phyloP scores from a whole-genome alignment of 1,140 invertebrate genomes.

The Aleiodes sp. region DNA sequence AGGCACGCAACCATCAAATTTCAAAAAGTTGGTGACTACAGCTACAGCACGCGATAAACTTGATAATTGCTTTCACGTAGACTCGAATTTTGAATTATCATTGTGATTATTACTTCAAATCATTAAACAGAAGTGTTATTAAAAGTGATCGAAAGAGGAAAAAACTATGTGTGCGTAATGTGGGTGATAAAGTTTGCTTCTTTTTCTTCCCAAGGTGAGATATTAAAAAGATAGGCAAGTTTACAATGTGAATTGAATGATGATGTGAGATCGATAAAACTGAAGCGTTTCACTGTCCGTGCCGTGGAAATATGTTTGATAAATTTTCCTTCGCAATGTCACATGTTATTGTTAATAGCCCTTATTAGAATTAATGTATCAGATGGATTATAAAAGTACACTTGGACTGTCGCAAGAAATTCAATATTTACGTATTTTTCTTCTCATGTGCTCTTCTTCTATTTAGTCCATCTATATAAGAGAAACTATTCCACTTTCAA shows the following conservation, averaged over 20 bases:
- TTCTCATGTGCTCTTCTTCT: neutral
- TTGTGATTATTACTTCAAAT: too few relatives aligned
- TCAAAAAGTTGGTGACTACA: conserved; percentile 2
- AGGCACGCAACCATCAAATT: conserved; percentile 4
- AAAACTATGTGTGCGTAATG: too few relatives aligned
- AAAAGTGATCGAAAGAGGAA: too few relatives aligned
- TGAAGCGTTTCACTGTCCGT: conserved; percentile 2
- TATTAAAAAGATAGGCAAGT: conserved; percentile 7
- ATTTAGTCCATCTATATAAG: too few relatives aligned
- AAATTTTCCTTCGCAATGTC: conserved; percentile 6
- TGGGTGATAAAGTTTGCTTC: too few relatives aligned
- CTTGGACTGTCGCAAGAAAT: neutral
- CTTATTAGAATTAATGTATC: neutral
- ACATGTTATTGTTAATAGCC: neutral
- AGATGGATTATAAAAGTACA: neutral
- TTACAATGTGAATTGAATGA: conserved; percentile 31
- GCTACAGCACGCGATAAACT: conserved; percentile 1
- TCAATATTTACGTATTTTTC: neutral
- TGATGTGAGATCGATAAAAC: conserved; percentile 5
- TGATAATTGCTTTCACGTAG: neutral
- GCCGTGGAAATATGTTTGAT: neutral
- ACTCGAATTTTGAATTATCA: neutral
- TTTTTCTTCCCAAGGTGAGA: conserved; percentile 7
- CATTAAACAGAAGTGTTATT: too few relatives aligned
- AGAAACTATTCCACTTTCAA: too few relatives aligned